phyloP scores from a whole-genome alignment of 1,140 invertebrate species.

The Bicyclus anynana region DNA sequence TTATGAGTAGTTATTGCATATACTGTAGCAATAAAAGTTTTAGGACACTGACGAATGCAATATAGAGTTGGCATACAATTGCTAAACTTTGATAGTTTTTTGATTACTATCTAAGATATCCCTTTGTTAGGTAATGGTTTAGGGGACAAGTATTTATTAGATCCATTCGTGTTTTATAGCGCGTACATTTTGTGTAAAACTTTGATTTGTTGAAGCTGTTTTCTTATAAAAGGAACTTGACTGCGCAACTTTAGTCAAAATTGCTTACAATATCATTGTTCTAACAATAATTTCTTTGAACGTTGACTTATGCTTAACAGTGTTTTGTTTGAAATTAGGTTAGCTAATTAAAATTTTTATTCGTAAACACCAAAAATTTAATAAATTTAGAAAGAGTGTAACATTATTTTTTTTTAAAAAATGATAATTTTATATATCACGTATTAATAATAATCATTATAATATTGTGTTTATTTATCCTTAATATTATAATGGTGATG shows the following conservation, averaged over 20 bases:
- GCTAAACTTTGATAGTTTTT: slow-evolving; percentile 25
- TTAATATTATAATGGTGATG: too few species aligned
- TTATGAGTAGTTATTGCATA: slow-evolving; percentile 56
- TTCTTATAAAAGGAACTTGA: slow-evolving; percentile 4
- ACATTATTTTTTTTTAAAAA: too few species aligned
- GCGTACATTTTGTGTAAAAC: neutral
- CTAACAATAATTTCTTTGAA: slow-evolving; percentile 6
- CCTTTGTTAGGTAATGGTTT: slow-evolving; percentile 6
- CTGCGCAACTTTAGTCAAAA: slow-evolving; percentile 1
- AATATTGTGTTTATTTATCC: too few species aligned
- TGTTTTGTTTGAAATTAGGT: slow-evolving; percentile 7
- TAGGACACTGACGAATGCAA: slow-evolving; percentile 68
- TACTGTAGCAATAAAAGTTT: slow-evolving; percentile 68
- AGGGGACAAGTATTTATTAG: slow-evolving; percentile 7
- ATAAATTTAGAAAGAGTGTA: neutral
- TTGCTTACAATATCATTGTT: slow-evolving; percentile 10
- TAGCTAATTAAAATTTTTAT: slow-evolving; percentile 4
- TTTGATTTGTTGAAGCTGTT: neutral
- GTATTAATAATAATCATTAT: too few species aligned
- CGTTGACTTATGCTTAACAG: slow-evolving; percentile 4
- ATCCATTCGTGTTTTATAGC: neutral
- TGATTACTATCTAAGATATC: slow-evolving; percentile 14
- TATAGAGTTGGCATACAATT: slow-evolving; percentile 42
- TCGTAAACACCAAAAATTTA: neutral
- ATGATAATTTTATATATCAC: too few species aligned